Base-by-base conservation (phyloP, 37 sponge, comb jelly and placozoan species). In the Aphrocallistes beatrix region DNA sequence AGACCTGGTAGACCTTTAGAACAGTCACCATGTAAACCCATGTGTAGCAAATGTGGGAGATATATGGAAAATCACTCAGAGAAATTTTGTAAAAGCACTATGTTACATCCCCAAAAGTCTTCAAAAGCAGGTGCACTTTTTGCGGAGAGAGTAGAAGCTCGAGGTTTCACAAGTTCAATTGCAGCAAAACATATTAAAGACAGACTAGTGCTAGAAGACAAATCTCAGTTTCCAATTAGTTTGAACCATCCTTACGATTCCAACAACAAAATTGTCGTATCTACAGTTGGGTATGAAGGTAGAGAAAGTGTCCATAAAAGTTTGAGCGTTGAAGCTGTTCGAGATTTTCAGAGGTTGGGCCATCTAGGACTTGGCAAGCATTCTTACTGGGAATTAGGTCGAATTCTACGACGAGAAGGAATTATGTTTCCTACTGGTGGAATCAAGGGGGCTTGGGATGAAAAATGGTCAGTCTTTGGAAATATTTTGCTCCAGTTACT, bases 1-100 rank as follows among this genome's bases (percentile, higher is more conserved):
- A 60, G 75, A 60, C 75, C 75, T 60, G 75, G 75, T 60, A 60
- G 75, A 28, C 75, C 75, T 32, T 60, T 60, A 60, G 75, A 60
- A 21, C 75, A 60, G 75, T 60, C 75, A 60, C 75, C 75, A 60
- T 60, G 75, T 60, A 60, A 30, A 60, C 75, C 75, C 25, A 32
- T 60, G 75, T 60, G 75, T 32, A 60, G 75, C 21, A 60, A 60
- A 60, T 60, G 75, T 60, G 75, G 75, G 21, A 60, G 34, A 60
- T 60, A 60, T 60, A 60, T 60, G 75, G 75, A 60, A 6, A 60
- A 60, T 60, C 75, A 32, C 75, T 60, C 75, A 32, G 75, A 60
- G 8, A 13, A 60, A 19, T 60, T 60, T 60, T 60, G 75, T 60
- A 19, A 3, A 28, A 19, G 8, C 75, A 60, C n/a, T 19, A 60